phyloP scores from a whole-genome alignment of 2,113 vertebrate species.

The Furnarius figulus region DNA sequence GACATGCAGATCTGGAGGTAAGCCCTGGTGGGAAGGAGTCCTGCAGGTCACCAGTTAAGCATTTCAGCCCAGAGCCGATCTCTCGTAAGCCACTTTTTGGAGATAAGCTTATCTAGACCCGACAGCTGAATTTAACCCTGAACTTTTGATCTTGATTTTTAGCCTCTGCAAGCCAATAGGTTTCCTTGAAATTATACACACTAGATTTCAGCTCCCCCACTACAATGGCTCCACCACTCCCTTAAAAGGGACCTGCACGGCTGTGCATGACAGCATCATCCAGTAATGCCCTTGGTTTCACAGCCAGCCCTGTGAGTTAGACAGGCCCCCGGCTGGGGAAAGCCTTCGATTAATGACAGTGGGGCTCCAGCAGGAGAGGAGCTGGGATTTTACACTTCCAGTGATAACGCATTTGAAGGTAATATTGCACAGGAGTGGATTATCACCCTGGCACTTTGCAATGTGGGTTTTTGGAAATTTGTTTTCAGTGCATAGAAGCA shows the following conservation, averaged over 20 bases:
- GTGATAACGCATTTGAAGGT: constrained; percentile 12
- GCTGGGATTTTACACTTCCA: background rate
- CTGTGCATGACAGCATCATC: background rate
- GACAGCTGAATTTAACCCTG: constrained; percentile 64
- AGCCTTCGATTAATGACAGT: constrained; percentile 13
- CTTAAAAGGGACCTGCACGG: background rate
- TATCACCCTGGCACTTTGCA: background rate
- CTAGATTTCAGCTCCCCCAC: background rate
- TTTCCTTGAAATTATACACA: constrained; percentile 23
- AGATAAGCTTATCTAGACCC: constrained; percentile 67
- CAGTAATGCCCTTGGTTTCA: constrained; percentile 35
- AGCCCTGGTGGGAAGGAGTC: constrained; percentile 36
- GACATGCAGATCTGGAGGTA: constrained; percentile 6
- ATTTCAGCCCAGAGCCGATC: constrained; percentile 46
- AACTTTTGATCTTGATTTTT: constrained; percentile 63
- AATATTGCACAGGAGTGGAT: background rate
- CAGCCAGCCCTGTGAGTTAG: background rate
- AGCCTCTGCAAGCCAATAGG: background rate
- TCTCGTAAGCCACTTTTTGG: constrained; percentile 52
- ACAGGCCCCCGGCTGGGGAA: background rate
- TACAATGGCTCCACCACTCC: background rate
- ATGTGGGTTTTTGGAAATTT: background rate
- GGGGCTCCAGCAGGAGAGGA: background rate
- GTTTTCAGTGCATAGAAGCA: constrained; percentile 12
- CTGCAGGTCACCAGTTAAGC: constrained; percentile 23